Conservation (phyloP, 2,113 vertebrate genomes). For the Psilopsiagon aymara region DNA sequence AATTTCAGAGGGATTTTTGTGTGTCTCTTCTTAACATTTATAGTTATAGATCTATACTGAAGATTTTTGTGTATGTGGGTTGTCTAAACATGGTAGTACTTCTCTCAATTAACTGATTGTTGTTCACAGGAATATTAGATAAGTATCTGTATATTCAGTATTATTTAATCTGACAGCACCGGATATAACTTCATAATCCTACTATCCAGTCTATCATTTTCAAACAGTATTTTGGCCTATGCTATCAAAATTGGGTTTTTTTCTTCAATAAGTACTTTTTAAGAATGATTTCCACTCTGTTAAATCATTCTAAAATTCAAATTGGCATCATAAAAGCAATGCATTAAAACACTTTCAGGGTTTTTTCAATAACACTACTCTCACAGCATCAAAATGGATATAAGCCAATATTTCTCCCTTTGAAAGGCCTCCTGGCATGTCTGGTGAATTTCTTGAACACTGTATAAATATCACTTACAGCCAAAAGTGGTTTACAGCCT, state of each 20-base stretch:
- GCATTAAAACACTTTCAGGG: not conserved
- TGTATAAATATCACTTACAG: not conserved
- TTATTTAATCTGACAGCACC: not conserved
- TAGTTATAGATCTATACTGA: fast-evolving
- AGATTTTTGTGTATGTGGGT: fast-evolving
- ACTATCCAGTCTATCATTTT: not conserved
- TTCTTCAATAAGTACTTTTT: not conserved
- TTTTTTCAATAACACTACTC: not conserved
- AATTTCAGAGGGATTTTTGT: not conserved
- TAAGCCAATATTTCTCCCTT: constrained; percentile 1
- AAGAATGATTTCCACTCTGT: not conserved
- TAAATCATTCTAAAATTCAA: not conserved
- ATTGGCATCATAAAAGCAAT: not conserved
- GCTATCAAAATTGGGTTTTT: not conserved
- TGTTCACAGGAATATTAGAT: not conserved
- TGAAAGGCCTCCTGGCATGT: not conserved
- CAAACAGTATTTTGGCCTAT: not conserved
- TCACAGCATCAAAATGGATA: not conserved
- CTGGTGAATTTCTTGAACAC: constrained; percentile 23
- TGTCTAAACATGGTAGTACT: not conserved
- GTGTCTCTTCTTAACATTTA: not conserved
- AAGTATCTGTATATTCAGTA: not conserved
- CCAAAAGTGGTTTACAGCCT: not conserved
- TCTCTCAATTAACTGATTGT: not conserved
- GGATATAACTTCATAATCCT: not conserved